Percentiles rank a stretch among this genome's conserved stretches.
These are phyloP conservation scores for Ctenopoma kingsleyae DNA, from an alignment of 2,797 vertebrate species.

Conservation along the genomic window DNA sequence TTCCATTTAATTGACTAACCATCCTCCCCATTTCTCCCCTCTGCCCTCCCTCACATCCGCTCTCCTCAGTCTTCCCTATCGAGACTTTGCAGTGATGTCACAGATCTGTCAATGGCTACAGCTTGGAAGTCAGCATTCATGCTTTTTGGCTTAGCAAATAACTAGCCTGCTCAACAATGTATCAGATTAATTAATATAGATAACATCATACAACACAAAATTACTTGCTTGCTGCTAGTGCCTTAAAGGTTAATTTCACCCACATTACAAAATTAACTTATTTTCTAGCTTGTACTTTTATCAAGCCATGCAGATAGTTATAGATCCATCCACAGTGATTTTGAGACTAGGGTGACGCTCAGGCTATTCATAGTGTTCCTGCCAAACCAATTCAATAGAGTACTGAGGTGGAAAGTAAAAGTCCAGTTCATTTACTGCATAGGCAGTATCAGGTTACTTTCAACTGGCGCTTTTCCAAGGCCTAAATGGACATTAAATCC, in stretches of 20 bases:
- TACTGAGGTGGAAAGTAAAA: slow-evolving; percentile 20
- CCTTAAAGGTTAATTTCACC: slow-evolving; percentile 4
- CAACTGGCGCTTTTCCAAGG: slow-evolving; percentile 34
- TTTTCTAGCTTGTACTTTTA: slow-evolving; percentile 14
- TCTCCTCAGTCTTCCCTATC: slow-evolving; percentile 1
- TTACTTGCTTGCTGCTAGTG: background rate
- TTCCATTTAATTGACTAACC: slow-evolving; percentile 31
- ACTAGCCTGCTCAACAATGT: slow-evolving; percentile 10
- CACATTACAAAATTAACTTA: slow-evolving; percentile 7
- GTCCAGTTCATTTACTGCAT: slow-evolving; percentile 3
- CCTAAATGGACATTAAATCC: slow-evolving; percentile 27
- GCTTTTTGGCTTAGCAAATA: slow-evolving; percentile 1
- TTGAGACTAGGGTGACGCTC: slow-evolving; percentile 2
- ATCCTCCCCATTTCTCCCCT: slow-evolving; percentile 7
- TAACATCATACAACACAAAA: slow-evolving; percentile 5
- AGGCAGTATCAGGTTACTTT: slow-evolving; percentile 12
- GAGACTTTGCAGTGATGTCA: slow-evolving; percentile 42
- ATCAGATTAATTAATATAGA: slow-evolving; percentile 2
- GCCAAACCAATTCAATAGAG: slow-evolving; percentile 37
- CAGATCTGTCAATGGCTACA: slow-evolving; percentile 27
- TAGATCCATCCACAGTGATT: background rate
- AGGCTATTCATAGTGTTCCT: background rate
- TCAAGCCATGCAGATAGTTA: background rate
- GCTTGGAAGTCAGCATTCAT: slow-evolving; percentile 14
- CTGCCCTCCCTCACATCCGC: slow-evolving; percentile 19